Evolutionary conservation across 2,113 vertebrate genomes (phyloP).

Genomic region (Gobiocypris rarus): DNA sequence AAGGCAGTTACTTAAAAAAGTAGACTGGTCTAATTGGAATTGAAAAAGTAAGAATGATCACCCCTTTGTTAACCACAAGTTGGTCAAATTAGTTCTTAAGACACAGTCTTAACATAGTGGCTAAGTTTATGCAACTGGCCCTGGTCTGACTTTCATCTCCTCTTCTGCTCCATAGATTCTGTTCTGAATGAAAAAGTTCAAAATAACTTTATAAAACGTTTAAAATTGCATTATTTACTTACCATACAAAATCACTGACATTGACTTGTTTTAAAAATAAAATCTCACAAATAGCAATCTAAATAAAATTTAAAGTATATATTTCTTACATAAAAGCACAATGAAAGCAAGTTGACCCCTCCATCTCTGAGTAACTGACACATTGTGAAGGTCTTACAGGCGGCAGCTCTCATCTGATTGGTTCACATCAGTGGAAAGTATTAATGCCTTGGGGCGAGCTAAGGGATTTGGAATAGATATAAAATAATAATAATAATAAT

Average conservation of each 20-base stretch:
- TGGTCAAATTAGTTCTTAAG: too few relatives aligned
- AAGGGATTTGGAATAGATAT: not conserved
- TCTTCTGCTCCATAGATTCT: conserved; percentile 28
- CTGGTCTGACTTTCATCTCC: conserved; percentile 33
- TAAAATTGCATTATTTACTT: not conserved
- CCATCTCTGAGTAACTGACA: not conserved
- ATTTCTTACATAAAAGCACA: not conserved
- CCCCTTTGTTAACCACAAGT: too few relatives aligned
- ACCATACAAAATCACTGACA: not conserved
- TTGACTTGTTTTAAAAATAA: too few relatives aligned
- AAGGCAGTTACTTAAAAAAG: too few relatives aligned
- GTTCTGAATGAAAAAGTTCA: not conserved
- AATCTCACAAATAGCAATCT: too few relatives aligned
- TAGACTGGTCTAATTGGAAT: too few relatives aligned
- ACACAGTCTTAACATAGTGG: too few relatives aligned
- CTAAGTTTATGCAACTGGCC: too few relatives aligned
- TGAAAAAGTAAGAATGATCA: too few relatives aligned
- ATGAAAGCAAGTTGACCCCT: not conserved
- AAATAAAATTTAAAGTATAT: too few relatives aligned
- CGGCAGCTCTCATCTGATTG: not conserved
- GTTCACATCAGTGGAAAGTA: not conserved
- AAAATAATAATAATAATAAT: not conserved
- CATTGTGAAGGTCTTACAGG: not conserved
- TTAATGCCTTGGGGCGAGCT: not conserved
- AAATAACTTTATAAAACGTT: not conserved